A percentile compares a stretch with the other conserved stretches of the same genome.
Conservation (phyloP, 2,888 invertebrate genomes). For the Euclidia mi region DNA sequence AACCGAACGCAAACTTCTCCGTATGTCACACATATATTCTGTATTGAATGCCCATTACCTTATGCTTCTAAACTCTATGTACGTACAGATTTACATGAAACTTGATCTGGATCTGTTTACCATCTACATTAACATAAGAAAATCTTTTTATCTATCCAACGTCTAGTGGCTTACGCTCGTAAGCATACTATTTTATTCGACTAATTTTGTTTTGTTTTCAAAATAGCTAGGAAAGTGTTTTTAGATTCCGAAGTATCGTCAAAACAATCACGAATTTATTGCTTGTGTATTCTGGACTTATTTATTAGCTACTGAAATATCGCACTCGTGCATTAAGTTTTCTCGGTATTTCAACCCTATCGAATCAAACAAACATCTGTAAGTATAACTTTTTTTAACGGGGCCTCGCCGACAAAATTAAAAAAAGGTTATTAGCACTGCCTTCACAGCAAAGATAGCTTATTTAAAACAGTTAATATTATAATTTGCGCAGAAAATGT, state of each 20-base stretch:
- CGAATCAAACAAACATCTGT: constrained; percentile 24
- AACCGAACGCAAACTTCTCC: neutral
- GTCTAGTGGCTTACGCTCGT: constrained; percentile 32
- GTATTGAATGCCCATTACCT: neutral
- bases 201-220: constrained; percentile 27
- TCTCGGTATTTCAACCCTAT: constrained; percentile 31
- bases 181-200: constrained; percentile 33
- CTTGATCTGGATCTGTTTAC: constrained; percentile 16
- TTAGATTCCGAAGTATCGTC: constrained; percentile 28
- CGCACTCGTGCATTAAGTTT: constrained; percentile 18
- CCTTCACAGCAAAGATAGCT: constrained; percentile 56
- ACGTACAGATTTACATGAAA: constrained; percentile 7
- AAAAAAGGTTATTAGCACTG: constrained; percentile 43
- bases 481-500: constrained; percentile 62
- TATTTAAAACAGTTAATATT: constrained; percentile 62
- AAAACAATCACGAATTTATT: constrained; percentile 47
- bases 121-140: constrained; percentile 9
- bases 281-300: constrained; percentile 33
- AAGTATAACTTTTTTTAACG: constrained; percentile 17
- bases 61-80: constrained; percentile 1
- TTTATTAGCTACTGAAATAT: constrained; percentile 29
- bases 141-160: constrained; percentile 13
- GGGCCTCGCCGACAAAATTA: constrained; percentile 30
- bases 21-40: neutral
- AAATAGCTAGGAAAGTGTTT: constrained; percentile 33